Percentiles rank a stretch among this genome's conserved stretches.
phyloP scores from a whole-genome alignment of 2,888 invertebrate genomes.

The Rhaphigaster nebulosa region DNA sequence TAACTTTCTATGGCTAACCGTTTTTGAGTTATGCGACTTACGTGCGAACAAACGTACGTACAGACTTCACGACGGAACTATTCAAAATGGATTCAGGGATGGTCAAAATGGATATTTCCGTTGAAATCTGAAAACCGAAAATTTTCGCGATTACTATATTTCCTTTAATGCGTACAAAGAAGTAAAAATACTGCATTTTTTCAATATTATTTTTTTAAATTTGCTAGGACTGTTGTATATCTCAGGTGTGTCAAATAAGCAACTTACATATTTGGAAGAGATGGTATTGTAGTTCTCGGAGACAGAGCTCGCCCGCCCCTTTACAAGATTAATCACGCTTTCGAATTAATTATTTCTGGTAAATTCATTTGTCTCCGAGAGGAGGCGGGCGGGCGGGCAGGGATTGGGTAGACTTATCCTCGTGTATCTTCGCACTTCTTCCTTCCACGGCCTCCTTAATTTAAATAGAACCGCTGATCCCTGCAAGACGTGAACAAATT shows the following conservation, averaged over 20 bases:
- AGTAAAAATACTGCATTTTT: too few species aligned
- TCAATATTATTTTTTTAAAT: too few species aligned
- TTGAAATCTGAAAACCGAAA: too few species aligned
- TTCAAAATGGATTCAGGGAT: too few species aligned
- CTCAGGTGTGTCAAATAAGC: neutral
- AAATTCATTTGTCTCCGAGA: slow-evolving; percentile 36
- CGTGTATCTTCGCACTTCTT: slow-evolving; percentile 20
- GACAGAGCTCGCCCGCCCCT: neutral
- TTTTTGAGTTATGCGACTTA: too few species aligned
- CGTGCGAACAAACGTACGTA: too few species aligned
- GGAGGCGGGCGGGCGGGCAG: neutral
- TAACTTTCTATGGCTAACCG: too few species aligned
- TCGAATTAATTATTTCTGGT: slow-evolving; percentile 23
- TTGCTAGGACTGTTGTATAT: too few species aligned
- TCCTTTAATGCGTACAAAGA: too few species aligned
- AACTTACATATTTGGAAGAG: neutral
- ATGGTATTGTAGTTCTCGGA: neutral
- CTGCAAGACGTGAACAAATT: slow-evolving; percentile 25
- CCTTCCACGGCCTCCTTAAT: neutral
- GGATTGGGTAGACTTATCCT: neutral
- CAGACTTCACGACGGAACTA: too few species aligned
- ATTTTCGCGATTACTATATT: too few species aligned
- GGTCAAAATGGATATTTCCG: too few species aligned
- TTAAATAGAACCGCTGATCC: neutral
- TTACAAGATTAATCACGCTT: slow-evolving; percentile 35